These are phyloP conservation scores for Drosophila infuscata DNA, from an alignment of 2,888 invertebrate species.

Conservation along the genomic window DNA sequence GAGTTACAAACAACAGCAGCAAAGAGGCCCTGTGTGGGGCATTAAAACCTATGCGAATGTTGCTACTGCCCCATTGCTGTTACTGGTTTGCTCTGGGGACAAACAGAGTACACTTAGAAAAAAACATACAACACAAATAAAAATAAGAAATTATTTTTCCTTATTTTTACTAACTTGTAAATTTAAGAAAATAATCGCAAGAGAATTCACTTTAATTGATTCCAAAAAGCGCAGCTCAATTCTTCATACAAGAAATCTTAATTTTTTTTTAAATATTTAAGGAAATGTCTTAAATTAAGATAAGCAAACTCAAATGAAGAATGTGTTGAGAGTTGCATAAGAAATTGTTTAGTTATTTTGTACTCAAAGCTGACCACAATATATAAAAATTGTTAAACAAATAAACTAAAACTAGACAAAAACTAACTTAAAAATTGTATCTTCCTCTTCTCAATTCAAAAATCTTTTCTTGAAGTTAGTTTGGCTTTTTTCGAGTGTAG, in stretches of 20 bases:
- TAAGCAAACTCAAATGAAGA: neutral
- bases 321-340: fast-evolving
- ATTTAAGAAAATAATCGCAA: neutral
- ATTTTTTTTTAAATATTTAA: too few relatives aligned
- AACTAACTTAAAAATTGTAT: too few relatives aligned
- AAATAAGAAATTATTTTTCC: neutral
- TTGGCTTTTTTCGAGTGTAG: neutral
- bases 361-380: neutral
- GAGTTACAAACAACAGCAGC: constrained; percentile 20
- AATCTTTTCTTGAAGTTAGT: neutral
- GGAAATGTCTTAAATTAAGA: neutral
- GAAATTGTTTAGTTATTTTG: too few relatives aligned
- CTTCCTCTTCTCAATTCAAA: neutral
- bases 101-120: neutral
- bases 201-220: neutral
- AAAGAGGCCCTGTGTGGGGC: constrained; percentile 22
- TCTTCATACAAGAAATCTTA: neutral
- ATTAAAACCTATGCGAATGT: constrained; percentile 41
- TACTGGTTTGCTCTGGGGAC: neutral
- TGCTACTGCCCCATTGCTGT: constrained; percentile 2
- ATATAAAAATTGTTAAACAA: too few relatives aligned
- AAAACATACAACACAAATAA: neutral
- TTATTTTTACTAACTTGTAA: neutral
- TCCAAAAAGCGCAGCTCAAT: neutral
- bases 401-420: too few relatives aligned